A percentile compares a stretch with the other conserved stretches of the same genome.
Evolutionary conservation across 2,888 invertebrate genomes (phyloP).

Genomic region (Pristionchus maxplancki): DNA sequence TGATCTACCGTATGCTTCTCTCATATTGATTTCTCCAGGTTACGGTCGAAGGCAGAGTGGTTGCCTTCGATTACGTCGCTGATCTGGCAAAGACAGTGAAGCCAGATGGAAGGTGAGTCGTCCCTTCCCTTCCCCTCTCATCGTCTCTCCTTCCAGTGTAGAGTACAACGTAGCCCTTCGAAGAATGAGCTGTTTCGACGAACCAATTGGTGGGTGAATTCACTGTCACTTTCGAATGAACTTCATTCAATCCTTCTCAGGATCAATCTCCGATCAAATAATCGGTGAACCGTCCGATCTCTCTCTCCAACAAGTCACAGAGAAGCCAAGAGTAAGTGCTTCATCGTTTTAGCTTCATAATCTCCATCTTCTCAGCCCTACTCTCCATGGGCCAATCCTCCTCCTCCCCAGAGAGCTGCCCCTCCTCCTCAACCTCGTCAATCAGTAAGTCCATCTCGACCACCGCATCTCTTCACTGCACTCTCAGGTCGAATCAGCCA

Average conservation of each 20-base stretch:
- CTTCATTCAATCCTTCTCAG: not conserved
- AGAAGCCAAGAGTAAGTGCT: not conserved
- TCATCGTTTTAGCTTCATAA: not conserved
- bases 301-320: not conserved
- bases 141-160: conserved; percentile 55
- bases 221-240: too few species aligned
- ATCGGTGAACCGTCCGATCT: conserved; percentile 13
- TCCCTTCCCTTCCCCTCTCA: not conserved
- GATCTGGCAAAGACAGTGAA: conserved; percentile 60
- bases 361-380: conserved; percentile 24
- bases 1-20: too few species aligned
- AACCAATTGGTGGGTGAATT: not conserved
- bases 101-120: conserved; percentile 61
- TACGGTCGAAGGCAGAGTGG: conserved; percentile 50
- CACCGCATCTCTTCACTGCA: not conserved
- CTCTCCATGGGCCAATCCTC: conserved; percentile 39
- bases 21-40: conserved; percentile 29
- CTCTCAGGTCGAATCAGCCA: not conserved
- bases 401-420: not conserved
- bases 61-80: conserved; percentile 69
- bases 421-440: not conserved
- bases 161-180: conserved; percentile 61
- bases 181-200: conserved; percentile 65
- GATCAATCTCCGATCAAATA: not conserved
- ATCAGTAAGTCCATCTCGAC: not conserved